Percentiles rank a stretch among this genome's conserved stretches.
phyloP scores from a whole-genome alignment of 2,888 invertebrate species.

The Sisyra nigra region DNA sequence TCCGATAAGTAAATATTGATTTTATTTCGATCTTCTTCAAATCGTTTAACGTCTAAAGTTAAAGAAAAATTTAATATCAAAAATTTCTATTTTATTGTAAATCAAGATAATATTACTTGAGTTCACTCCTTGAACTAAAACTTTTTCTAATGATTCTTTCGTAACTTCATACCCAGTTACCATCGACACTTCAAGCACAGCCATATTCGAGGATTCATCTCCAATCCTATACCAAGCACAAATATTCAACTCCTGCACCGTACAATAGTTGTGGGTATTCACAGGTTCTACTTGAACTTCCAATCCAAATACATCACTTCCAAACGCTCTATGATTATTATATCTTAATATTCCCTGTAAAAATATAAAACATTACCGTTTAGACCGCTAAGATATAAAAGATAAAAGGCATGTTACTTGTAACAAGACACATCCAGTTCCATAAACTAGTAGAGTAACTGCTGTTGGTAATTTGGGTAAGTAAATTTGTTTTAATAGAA shows the following conservation, averaged over 20 bases:
- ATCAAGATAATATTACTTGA: constrained; percentile 1
- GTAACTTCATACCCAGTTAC: constrained; percentile 48
- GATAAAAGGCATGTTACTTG: constrained; percentile 34
- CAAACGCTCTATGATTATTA: constrained; percentile 29
- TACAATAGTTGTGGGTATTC: constrained; percentile 15
- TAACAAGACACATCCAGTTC: constrained; percentile 37
- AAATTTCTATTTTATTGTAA: no score
- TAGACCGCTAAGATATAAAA: no score
- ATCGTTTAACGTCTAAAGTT: constrained; percentile 31
- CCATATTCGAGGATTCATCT: constrained; percentile 40
- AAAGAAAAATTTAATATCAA: neutral
- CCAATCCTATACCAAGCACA: constrained; percentile 23
- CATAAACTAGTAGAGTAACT: constrained; percentile 30
- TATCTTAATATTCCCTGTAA: constrained; percentile 32
- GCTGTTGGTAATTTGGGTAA: constrained; percentile 28
- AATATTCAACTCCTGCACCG: constrained; percentile 12
- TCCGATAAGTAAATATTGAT: constrained; percentile 36
- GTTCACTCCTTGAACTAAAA: constrained; percentile 24
- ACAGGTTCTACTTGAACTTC: constrained; percentile 28
- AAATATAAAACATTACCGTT: neutral
- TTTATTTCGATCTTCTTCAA: constrained; percentile 31
- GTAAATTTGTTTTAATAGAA: constrained; percentile 28
- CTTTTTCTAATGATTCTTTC: constrained; percentile 34
- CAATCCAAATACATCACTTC: constrained; percentile 34
- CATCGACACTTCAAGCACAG: constrained; percentile 40